These are phyloP conservation scores for Tribolium freemani DNA, from an alignment of 2,888 invertebrate species.

Conservation along the genomic window DNA sequence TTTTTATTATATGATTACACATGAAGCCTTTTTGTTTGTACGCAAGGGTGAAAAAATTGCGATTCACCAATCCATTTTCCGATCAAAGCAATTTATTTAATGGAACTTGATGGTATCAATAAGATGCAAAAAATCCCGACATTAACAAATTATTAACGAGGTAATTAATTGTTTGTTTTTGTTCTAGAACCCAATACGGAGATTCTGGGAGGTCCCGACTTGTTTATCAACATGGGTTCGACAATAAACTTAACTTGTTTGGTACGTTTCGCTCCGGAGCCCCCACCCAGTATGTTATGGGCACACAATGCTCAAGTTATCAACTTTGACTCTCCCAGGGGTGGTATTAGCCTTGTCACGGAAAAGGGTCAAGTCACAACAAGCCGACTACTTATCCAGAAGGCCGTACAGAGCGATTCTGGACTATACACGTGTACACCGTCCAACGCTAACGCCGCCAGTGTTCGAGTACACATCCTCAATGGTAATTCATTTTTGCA, in stretches of 20 bases:
- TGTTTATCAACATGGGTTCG: conserved; percentile 88
- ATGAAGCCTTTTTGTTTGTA: neutral
- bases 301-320: conserved; percentile 87
- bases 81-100: conserved; percentile 41
- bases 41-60: neutral
- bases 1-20: conserved; percentile 31
- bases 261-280: conserved; percentile 86
- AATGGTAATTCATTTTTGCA: conserved; percentile 76
- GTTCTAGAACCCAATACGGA: conserved; percentile 85
- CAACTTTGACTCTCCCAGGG: conserved; percentile 91
- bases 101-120: conserved; percentile 34
- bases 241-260: conserved; percentile 91
- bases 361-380: conserved; percentile 88
- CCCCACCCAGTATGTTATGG: conserved; percentile 87
- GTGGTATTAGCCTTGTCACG: conserved; percentile 89
- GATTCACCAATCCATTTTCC: neutral
- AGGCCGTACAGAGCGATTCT: conserved; percentile 84
- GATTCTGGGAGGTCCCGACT: conserved; percentile 84
- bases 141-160: conserved; percentile 9
- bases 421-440: conserved; percentile 88
- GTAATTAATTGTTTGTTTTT: conserved; percentile 39
- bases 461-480: conserved; percentile 86
- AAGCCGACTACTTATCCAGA: conserved; percentile 86
- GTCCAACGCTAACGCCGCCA: conserved; percentile 85
- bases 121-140: conserved; percentile 1